Evolutionary conservation across 2,113 vertebrate genomes (phyloP).

Genomic region (Pleuronectes platessa): DNA sequence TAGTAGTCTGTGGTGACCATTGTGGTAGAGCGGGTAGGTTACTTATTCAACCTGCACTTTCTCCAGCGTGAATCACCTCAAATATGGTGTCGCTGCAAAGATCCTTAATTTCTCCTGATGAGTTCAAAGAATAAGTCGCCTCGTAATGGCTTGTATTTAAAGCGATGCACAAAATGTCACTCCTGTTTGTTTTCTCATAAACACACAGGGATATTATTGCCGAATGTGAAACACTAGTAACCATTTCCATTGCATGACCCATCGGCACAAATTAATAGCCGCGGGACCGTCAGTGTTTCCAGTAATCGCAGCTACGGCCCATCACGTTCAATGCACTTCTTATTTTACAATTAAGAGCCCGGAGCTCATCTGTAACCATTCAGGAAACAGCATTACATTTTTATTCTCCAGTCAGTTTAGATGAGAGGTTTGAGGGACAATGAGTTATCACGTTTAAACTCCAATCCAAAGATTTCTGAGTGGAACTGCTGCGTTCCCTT

Average conservation of each 20-base stretch:
- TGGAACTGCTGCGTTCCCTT: background rate
- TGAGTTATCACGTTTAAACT: slow-evolving; percentile 53
- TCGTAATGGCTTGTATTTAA: background rate
- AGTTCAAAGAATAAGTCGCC: background rate
- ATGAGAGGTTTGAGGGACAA: slow-evolving; percentile 17
- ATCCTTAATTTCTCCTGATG: background rate
- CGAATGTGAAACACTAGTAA: slow-evolving; percentile 32
- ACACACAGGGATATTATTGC: slow-evolving; percentile 27
- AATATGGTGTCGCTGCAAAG: background rate
- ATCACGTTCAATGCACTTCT: slow-evolving; percentile 39
- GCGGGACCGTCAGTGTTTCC: slow-evolving; percentile 55
- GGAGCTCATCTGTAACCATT: slow-evolving; percentile 61
- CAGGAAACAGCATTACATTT: slow-evolving; percentile 38
- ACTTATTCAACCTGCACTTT: slow-evolving; percentile 26
- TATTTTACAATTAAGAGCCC: slow-evolving; percentile 50
- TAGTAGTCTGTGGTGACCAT: slow-evolving; percentile 20
- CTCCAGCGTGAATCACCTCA: slow-evolving; percentile 7
- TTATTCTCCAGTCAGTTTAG: slow-evolving; percentile 25
- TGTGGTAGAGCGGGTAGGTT: background rate
- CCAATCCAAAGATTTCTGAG: slow-evolving; percentile 31
- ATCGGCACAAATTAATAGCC: slow-evolving; percentile 41
- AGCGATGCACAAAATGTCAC: background rate
- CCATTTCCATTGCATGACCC: slow-evolving; percentile 44
- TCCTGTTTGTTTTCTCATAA: slow-evolving; percentile 29
- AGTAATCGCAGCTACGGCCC: slow-evolving; percentile 43